These are phyloP conservation scores for Drosophila sucinea DNA, from an alignment of 1,140 invertebrate genomes.

Conservation along the genomic window DNA sequence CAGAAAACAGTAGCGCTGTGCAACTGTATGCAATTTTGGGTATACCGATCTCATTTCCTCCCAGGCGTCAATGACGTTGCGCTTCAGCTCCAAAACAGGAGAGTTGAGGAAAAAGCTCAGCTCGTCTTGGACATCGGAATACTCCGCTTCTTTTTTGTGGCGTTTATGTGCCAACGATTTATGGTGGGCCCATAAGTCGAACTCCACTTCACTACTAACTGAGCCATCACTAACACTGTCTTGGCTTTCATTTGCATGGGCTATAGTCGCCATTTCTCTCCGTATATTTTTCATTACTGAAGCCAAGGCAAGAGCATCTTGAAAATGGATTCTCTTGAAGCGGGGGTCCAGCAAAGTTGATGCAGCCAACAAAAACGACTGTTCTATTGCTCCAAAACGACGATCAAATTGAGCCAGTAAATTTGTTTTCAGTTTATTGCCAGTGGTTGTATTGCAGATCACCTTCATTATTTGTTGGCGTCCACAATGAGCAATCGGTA, in stretches of 20 bases:
- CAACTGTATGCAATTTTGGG: background rate
- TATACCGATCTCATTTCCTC: conserved; percentile 2
- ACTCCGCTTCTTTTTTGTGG: background rate
- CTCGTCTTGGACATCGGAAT: background rate
- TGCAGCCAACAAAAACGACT: conserved; percentile 1
- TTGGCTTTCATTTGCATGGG: too few species aligned
- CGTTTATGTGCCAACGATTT: conserved; percentile 7
- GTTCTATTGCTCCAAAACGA: background rate
- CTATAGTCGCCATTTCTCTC: background rate
- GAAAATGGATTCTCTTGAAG: conserved; percentile 9
- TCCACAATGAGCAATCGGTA: conserved; percentile 5
- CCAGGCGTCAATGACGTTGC: background rate
- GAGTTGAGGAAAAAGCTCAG: background rate
- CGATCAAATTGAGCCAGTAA: background rate
- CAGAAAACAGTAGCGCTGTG: conserved; percentile 1
- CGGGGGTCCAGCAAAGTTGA: conserved; percentile 11
- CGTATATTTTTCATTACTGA: background rate
- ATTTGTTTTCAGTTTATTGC: background rate
- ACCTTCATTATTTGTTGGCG: background rate
- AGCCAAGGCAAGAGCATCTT: background rate
- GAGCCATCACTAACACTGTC: background rate
- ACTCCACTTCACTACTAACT: background rate
- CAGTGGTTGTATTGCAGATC: background rate
- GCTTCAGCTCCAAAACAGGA: conserved; percentile 5
- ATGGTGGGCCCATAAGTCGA: conserved; percentile 5